Evolutionary conservation across 2,113 vertebrate species (phyloP).

Genomic region (Burhinus oedicnemus): DNA sequence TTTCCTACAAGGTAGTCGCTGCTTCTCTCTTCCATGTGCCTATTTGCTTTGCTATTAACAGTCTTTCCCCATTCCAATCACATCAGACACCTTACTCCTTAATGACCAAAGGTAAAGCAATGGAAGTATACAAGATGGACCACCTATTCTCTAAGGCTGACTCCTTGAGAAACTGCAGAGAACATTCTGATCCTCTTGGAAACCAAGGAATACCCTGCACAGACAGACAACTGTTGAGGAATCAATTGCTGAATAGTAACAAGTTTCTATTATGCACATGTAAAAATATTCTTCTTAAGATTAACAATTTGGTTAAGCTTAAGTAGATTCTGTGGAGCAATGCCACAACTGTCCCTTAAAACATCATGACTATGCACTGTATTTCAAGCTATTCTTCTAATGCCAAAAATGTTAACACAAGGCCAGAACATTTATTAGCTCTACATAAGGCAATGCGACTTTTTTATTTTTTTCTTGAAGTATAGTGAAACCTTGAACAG

Average conservation of each 20-base stretch:
- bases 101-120: not conserved
- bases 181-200: not conserved
- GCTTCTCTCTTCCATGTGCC: not conserved
- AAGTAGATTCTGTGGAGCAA: not conserved
- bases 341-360: not conserved
- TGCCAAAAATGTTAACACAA: not conserved
- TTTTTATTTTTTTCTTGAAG: not conserved
- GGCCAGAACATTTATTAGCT: not conserved
- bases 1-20: not conserved
- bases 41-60: not conserved
- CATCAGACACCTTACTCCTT: not conserved
- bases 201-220: not conserved
- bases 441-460: not conserved
- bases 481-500: not conserved
- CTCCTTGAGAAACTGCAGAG: not conserved
- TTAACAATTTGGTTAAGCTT: not conserved
- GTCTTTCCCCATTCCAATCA: not conserved
- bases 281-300: not conserved
- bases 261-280: not conserved
- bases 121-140: not conserved
- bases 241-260: not conserved
- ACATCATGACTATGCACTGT: not conserved
- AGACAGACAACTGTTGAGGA: not conserved
- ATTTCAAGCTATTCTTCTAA: not conserved
- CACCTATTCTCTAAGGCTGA: not conserved